Conservation (phyloP, 2,888 invertebrate species). For the Metacarcinus magister region DNA sequence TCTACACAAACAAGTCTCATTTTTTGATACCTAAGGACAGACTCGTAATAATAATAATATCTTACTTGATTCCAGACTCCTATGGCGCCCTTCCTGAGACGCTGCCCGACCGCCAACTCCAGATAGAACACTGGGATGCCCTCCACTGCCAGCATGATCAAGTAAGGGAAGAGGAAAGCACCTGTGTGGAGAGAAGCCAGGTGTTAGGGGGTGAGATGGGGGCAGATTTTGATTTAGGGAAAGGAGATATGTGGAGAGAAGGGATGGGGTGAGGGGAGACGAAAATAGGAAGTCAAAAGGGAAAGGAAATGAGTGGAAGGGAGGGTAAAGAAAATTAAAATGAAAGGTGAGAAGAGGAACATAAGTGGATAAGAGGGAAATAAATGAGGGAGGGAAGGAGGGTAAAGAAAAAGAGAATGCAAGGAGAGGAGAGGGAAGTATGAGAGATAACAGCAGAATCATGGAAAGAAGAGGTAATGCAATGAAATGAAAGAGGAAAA, state of each 20-base stretch:
- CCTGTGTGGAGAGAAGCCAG: constrained; percentile 86
- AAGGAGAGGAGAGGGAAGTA: not conserved
- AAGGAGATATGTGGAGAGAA: not conserved
- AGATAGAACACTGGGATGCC: constrained; percentile 98
- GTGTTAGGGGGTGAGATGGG: not conserved
- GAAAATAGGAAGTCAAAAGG: not conserved
- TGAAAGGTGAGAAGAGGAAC: not conserved
- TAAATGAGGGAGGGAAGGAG: not conserved
- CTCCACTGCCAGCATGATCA: constrained; percentile 96
- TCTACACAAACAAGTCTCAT: too few species aligned
- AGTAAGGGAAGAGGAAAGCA: constrained; percentile 98
- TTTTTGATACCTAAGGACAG: too few species aligned
- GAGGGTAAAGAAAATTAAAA: not conserved
- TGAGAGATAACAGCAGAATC: not conserved
- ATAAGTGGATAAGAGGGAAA: not conserved
- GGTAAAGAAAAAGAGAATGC: not conserved
- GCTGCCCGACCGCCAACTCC: constrained; percentile 97
- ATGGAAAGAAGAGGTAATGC: not conserved
- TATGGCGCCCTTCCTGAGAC: constrained; percentile 95
- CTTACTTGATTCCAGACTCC: constrained; percentile 95
- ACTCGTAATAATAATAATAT: not conserved
- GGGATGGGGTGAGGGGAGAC: not conserved
- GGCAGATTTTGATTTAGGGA: not conserved
- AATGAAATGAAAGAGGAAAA: not conserved
- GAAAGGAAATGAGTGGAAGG: not conserved